These are phyloP conservation scores for Siniperca chuatsi DNA, from an alignment of 2,113 vertebrate genomes.

Conservation along the genomic window DNA sequence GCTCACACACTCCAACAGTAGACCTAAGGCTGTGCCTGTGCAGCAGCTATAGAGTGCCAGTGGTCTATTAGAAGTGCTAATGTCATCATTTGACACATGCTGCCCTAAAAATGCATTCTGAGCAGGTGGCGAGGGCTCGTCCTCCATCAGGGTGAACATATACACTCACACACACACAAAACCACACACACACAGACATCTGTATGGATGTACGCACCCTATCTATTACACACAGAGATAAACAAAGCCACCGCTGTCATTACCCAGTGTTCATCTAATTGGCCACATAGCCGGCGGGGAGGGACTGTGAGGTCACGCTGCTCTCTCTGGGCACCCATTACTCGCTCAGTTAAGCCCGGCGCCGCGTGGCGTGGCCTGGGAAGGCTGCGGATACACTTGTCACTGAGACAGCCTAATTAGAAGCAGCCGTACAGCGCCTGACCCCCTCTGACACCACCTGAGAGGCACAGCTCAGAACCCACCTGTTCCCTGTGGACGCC, in stretches of 20 bases:
- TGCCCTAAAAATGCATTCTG: constrained; percentile 44
- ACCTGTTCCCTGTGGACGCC: constrained; percentile 53
- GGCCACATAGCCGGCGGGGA: constrained; percentile 46
- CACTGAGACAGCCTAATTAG: constrained; percentile 73
- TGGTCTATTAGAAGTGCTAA: constrained; percentile 53
- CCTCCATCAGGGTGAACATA: constrained; percentile 14
- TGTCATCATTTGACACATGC: constrained; percentile 64
- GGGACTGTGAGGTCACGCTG: constrained; percentile 59
- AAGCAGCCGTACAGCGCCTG: constrained; percentile 39
- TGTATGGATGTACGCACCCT: background rate
- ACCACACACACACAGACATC: constrained; percentile 1
- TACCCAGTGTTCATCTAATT: constrained; percentile 65
- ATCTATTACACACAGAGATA: constrained; percentile 35
- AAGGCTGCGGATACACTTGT: constrained; percentile 63
- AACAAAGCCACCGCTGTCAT: constrained; percentile 52
- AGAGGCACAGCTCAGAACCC: constrained; percentile 46
- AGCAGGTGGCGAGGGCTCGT: constrained; percentile 56
- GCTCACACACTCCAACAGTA: constrained; percentile 32
- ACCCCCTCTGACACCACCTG: constrained; percentile 50
- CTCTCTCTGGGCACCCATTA: constrained; percentile 65
- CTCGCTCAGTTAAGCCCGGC: constrained; percentile 65
- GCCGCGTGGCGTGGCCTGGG: constrained; percentile 18
- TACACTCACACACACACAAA: background rate
- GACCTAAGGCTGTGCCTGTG: constrained; percentile 24
- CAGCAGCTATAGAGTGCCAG: constrained; percentile 36